Evolutionary conservation across 2,888 invertebrate genomes (phyloP), one percentile per base, ranked within the genome.

Genomic region (Brenthis ino): DNA sequence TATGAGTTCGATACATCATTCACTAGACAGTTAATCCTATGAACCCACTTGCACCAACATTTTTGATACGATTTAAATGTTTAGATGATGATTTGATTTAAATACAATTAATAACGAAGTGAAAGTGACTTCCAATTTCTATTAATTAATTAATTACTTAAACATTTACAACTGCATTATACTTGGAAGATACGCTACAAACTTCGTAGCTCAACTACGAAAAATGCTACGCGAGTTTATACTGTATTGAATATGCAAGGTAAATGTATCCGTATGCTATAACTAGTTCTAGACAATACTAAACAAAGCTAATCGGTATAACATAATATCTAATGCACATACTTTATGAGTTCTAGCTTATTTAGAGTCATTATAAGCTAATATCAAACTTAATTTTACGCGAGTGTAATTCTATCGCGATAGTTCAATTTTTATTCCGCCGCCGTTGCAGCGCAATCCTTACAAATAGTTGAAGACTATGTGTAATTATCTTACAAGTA

Each of bases 211-310:
- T 28, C 11, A 8, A 13, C 61, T 61, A 61, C 61, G 61, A 12
- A 33, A 12, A 61, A 61, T 50, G 61, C 61, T 61, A 61, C 61
- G 61, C 8, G 37, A 61, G 28, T 51, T 20, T 24, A 33, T 61
- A 50, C 33, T 51, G 8, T 51, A n/a, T 61, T 20, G 14, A 53
- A 54, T 54, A 54, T 24, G 4, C 20, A 54, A 54, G 28, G 24
- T 24, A 48, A 28, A 28, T 28, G n/a, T 48, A 50, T 48, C 48
- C 28, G 4, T n/a, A n/a, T 8, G 8, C 14, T 33, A 5, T 48
- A 11, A 28, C 60, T 50, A 28, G 60, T 60, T 50, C 28, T 13
- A 5, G 12, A 50, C 1, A 11, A 48, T 60, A n/a, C n/a, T 3
- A 11, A n/a, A 48, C 0, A 11, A 48, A 48, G 48, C 12, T 5